Percentiles rank a stretch among this genome's conserved stretches.
Evolutionary conservation across 2,797 vertebrate species (phyloP).

Genomic region (Kryptolebias ocellatus): DNA sequence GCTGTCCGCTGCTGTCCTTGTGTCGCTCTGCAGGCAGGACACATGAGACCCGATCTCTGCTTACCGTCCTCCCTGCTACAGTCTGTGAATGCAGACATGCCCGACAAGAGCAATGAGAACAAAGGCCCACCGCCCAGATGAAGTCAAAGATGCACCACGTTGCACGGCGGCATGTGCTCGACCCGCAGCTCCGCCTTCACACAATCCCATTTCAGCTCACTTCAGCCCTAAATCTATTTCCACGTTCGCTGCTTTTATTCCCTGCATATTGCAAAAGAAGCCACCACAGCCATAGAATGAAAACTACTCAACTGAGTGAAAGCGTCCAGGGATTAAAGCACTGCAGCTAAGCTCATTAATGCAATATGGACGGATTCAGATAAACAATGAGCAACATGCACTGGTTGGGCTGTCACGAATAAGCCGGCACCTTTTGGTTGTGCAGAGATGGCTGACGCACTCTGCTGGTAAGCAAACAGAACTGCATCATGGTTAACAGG

Average conservation of each 20-base stretch:
- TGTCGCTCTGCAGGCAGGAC: constrained; percentile 51
- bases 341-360: constrained; percentile 36
- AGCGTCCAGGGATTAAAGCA: constrained; percentile 27
- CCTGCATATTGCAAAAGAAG: constrained; percentile 34
- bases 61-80: constrained; percentile 18
- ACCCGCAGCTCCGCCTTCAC: not conserved
- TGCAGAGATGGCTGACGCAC: constrained; percentile 61
- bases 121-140: constrained; percentile 24
- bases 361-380: constrained; percentile 24
- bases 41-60: constrained; percentile 50
- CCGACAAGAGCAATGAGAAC: constrained; percentile 38
- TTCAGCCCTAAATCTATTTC: no score
- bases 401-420: constrained; percentile 25
- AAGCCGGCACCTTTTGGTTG: constrained; percentile 6
- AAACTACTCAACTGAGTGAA: constrained; percentile 12
- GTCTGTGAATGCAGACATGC: constrained; percentile 39
- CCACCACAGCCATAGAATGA: constrained; percentile 31
- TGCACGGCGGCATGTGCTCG: not conserved
- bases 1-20: constrained; percentile 53
- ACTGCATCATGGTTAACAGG: constrained; percentile 48
- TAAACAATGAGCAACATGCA: not conserved
- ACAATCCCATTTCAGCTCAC: no score
- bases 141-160: constrained; percentile 7
- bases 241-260: constrained; percentile 10
- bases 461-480: constrained; percentile 68